phyloP scores from a whole-genome alignment of 2,113 vertebrate genomes.

The Pleuronectes platessa region DNA sequence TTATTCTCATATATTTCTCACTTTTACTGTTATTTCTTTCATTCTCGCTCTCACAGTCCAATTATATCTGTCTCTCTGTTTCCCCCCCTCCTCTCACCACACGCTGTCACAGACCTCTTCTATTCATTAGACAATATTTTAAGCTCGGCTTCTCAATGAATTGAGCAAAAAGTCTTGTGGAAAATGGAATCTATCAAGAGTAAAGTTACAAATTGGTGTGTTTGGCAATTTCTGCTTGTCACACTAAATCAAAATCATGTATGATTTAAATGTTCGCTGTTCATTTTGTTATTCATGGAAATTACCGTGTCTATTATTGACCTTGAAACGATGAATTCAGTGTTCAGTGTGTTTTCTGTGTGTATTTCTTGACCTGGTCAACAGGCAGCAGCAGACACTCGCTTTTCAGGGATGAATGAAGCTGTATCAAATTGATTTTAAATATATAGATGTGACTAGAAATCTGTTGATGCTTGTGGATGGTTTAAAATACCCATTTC shows the following conservation, averaged over 20 bases:
- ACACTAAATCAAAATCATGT: neutral
- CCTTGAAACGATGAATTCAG: too few species aligned
- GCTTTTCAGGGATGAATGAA: neutral
- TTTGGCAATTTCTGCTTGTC: neutral
- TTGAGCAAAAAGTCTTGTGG: neutral
- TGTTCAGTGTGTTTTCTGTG: too few species aligned
- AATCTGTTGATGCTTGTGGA: neutral
- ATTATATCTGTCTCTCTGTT: neutral
- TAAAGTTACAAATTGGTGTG: too few species aligned
- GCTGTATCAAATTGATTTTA: neutral
- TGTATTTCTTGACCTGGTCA: too few species aligned
- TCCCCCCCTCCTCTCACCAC: neutral
- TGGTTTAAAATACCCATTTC: too few species aligned
- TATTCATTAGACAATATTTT: conserved; percentile 4
- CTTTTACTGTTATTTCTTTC: neutral
- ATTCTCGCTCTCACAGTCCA: neutral
- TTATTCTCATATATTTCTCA: conserved; percentile 25
- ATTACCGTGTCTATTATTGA: neutral
- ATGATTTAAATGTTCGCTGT: neutral
- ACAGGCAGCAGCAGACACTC: too few species aligned
- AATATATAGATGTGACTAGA: neutral
- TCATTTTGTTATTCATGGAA: too few species aligned
- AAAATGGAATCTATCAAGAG: neutral
- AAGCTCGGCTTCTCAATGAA: neutral
- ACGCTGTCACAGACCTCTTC: neutral